Evolutionary conservation across 2,797 vertebrate genomes (phyloP).

Genomic region (Diplodus sargus): DNA sequence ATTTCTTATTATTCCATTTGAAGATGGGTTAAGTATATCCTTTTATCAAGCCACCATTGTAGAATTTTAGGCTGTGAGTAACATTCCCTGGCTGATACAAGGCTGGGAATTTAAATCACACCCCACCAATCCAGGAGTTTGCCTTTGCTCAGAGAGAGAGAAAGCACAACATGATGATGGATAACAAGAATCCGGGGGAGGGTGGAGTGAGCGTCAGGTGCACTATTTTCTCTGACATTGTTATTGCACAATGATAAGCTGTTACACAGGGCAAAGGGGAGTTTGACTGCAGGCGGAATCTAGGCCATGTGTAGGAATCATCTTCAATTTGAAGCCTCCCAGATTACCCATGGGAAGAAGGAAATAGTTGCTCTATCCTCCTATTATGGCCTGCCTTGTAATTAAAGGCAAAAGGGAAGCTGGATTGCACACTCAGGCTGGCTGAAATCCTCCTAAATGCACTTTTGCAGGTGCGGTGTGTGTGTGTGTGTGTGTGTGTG

Average conservation of each 20-base stretch:
- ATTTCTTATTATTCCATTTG: slow-evolving; percentile 58
- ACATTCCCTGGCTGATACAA: slow-evolving; percentile 19
- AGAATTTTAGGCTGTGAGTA: slow-evolving; percentile 6
- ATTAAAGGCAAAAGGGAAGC: slow-evolving; percentile 72
- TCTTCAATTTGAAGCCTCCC: slow-evolving; percentile 73
- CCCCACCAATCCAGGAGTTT: slow-evolving; percentile 37
- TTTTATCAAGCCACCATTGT: slow-evolving; percentile 48
- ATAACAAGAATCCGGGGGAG: slow-evolving; percentile 54
- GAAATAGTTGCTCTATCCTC: slow-evolving; percentile 55
- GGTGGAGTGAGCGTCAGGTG: slow-evolving; percentile 60
- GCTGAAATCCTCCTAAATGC: slow-evolving; percentile 51
- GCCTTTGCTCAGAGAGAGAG: slow-evolving; percentile 24
- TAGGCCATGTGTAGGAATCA: slow-evolving; percentile 72
- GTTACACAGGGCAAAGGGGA: slow-evolving; percentile 65
- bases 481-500: not conserved
- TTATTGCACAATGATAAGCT: slow-evolving; percentile 78
- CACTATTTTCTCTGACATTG: slow-evolving; percentile 70
- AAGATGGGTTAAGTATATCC: slow-evolving; percentile 51
- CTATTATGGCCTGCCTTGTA: slow-evolving; percentile 67
- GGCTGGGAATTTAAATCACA: slow-evolving; percentile 29
- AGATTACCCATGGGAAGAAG: slow-evolving; percentile 60
- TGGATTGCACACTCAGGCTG: slow-evolving; percentile 50
- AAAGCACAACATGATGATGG: slow-evolving; percentile 45
- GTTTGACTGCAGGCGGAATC: slow-evolving; percentile 72
- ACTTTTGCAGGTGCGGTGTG: slow-evolving; percentile 30